Base-by-base conservation (phyloP, 2,113 vertebrate genomes). In the Salvelinus fontinalis region DNA sequence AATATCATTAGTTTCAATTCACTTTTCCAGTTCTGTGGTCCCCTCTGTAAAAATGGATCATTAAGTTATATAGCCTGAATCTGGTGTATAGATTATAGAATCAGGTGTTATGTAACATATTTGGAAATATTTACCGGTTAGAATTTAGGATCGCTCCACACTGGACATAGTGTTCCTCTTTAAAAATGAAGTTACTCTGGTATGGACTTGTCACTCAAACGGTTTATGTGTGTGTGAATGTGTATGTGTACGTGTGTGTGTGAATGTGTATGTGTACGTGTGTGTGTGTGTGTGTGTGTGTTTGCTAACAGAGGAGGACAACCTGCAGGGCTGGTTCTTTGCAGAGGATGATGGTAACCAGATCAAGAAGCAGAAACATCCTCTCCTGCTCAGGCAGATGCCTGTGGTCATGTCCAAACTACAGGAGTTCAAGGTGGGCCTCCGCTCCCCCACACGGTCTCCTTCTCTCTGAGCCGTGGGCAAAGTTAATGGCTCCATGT, bases 281-380 rank as follows among this genome's bases (percentile, higher is more conserved):
- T 82, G 68, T n/a, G n/a, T n/a, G n/a, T n/a, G n/a, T n/a, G n/a
- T 82, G 49, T 80, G 60, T 86, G 26, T 59, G 60, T 81, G 59
- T 82, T 49, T 79, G 65, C 79, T 18, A 18, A 39, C 88, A 99
- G 98, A 89, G 70, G 98, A 99, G 76, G 96, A 98, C 87, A 99
- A 99, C 87, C 84, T 96, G 16, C 90, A 96, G 89, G 98, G 97
- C 80, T 99, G 98, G 98, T 96, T 97, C 91, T 97, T 95, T 75
- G 90, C 96, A 67, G 98, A 99, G 81, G 97, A 99, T 3, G 97
- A 98, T n/a, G 96, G 95, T 9, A 98, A 96, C 88, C 96, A 96
- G 82, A 94, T 96, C 2, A 96, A 93, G 81, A 97, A 95, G 82
- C 96, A 98, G 82, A 96, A 96, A 1, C 97, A 98, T 76, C 98